A percentile compares a stretch with the other conserved stretches of the same genome.
Evolutionary conservation across 2,888 invertebrate species (phyloP).

Genomic region (Dasysyrphus albostriatus): DNA sequence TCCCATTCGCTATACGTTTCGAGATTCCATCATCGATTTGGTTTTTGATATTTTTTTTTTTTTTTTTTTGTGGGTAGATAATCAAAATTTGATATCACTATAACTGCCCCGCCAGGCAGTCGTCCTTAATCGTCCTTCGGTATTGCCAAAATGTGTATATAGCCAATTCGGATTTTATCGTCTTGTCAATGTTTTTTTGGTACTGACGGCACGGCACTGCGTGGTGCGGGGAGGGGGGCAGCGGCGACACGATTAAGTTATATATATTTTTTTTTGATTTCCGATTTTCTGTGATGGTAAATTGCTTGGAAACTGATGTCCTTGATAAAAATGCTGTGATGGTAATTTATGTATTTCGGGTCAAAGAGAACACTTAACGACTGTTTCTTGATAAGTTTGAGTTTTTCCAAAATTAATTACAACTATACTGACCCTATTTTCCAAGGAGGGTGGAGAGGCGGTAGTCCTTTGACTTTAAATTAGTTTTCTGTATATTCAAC

Average conservation of each 20-base stretch:
- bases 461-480: neutral
- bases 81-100: slow-evolving; percentile 22
- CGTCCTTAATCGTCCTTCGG: slow-evolving; percentile 27
- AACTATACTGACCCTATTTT: neutral
- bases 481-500: neutral
- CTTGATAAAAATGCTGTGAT: slow-evolving; percentile 17
- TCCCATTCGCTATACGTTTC: neutral
- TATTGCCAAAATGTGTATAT: slow-evolving; percentile 18
- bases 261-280: slow-evolving; percentile 22
- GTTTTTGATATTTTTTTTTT: neutral
- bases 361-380: slow-evolving; percentile 6
- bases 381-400: neutral
- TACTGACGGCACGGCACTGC: too few species aligned
- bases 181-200: slow-evolving; percentile 24
- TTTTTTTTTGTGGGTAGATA: slow-evolving; percentile 1
- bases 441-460: neutral
- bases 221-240: neutral
- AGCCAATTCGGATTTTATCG: slow-evolving; percentile 17
- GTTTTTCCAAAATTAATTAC: slow-evolving; percentile 15
- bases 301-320: slow-evolving; percentile 36
- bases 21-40: slow-evolving; percentile 34
- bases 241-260: slow-evolving; percentile 22
- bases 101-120: slow-evolving; percentile 15
- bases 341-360: slow-evolving; percentile 7
- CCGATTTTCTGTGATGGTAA: slow-evolving; percentile 1